Percentiles rank a stretch among this genome's conserved stretches.
Conservation (phyloP, 92 coral and sea anemone genomes). For the Anthopleura xanthogrammica region DNA sequence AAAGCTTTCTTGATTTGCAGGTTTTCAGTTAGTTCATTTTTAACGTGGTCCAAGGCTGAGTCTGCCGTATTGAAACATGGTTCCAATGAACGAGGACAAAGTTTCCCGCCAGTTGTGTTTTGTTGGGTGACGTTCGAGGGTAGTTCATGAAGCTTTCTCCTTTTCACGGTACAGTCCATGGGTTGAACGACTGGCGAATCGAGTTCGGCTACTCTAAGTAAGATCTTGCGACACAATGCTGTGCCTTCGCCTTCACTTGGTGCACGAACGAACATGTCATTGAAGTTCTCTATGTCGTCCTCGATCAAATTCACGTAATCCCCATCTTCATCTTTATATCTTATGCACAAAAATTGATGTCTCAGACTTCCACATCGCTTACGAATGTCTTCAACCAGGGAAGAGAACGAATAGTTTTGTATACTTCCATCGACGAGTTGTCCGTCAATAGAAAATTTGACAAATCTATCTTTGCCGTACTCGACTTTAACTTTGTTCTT, state of each 20-base stretch:
- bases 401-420: no score
- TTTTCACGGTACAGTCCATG: constrained; percentile 13
- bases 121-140: neutral
- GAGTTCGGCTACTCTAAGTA: neutral
- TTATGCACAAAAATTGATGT: constrained; percentile 40
- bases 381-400: no score
- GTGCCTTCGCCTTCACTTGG: neutral
- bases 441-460: neutral
- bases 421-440: no score
- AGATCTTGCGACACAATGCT: neutral
- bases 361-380: constrained; percentile 19
- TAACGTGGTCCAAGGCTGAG: constrained; percentile 36
- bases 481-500: constrained; percentile 20
- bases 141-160: constrained; percentile 16
- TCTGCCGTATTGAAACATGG: constrained; percentile 17
- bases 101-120: no score
- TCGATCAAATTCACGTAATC: constrained; percentile 39
- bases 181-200: constrained; percentile 54
- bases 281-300: constrained; percentile 44
- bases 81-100: constrained; percentile 34
- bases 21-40: constrained; percentile 35
- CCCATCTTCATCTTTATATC: constrained; percentile 56
- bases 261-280: constrained; percentile 48
- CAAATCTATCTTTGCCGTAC: constrained; percentile 14
- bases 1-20: constrained; percentile 33